phyloP scores from a whole-genome alignment of 2,888 invertebrate species.

The Cephalotes varians region DNA sequence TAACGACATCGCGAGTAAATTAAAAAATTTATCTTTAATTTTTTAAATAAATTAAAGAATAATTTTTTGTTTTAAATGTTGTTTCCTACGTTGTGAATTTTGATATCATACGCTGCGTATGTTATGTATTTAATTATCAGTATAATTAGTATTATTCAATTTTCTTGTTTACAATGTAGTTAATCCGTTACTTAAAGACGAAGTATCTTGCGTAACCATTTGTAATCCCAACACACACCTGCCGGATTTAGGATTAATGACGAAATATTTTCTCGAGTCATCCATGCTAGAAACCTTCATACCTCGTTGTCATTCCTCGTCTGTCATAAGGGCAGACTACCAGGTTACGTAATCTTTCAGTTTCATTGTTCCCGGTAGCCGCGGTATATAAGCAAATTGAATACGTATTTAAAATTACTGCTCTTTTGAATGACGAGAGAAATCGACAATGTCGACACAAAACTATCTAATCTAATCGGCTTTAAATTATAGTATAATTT shows the following conservation, averaged over 20 bases:
- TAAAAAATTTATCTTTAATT: background rate
- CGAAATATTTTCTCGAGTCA: conserved; percentile 36
- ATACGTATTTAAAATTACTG: background rate
- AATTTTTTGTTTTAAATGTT: background rate
- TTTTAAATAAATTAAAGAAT: background rate
- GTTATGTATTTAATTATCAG: background rate
- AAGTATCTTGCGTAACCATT: background rate
- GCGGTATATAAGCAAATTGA: background rate
- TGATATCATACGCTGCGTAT: background rate
- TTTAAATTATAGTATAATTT: background rate
- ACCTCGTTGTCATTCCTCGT: conserved; percentile 31
- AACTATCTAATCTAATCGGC: background rate
- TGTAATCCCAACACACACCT: conserved; percentile 30
- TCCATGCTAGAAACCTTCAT: conserved; percentile 15
- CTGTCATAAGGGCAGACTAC: conserved; percentile 38
- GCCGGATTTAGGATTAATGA: conserved; percentile 43
- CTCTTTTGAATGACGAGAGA: background rate
- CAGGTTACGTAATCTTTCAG: conserved; percentile 73
- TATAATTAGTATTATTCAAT: conserved; percentile 11
- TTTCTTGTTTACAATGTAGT: background rate
- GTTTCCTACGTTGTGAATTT: background rate
- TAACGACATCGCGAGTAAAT: background rate
- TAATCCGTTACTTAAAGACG: background rate
- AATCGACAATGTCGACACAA: background rate
- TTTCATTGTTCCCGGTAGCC: conserved; percentile 73